phyloP scores from a whole-genome alignment of 2,113 vertebrate species.

The Seriola dumerili region DNA sequence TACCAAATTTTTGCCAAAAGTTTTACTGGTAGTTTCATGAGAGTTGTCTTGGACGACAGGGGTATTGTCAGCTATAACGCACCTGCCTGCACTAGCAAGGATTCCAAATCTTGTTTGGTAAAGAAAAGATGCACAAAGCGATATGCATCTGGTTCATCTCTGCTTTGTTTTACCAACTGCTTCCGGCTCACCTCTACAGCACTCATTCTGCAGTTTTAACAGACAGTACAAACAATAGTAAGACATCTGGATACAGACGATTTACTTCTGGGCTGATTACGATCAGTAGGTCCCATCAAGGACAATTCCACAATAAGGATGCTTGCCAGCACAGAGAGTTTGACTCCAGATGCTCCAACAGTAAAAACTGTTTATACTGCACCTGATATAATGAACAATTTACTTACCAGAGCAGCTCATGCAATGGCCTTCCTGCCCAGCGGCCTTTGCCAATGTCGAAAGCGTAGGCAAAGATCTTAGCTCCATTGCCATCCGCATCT shows the following conservation, averaged over 20 bases:
- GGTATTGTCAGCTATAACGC: not conserved
- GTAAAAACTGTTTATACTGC: not conserved
- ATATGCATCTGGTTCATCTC: not conserved
- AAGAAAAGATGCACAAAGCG: not conserved
- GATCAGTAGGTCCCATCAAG: not conserved
- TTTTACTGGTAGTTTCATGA: not conserved
- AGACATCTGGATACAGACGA: not conserved
- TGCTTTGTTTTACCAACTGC: not conserved
- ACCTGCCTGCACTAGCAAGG: not conserved
- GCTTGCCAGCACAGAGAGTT: not conserved
- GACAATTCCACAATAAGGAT: not conserved
- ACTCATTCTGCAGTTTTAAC: not conserved
- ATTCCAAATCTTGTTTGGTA: not conserved
- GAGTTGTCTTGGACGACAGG: not conserved
- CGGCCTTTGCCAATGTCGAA: slow-evolving; percentile 97
- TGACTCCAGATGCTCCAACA: not conserved
- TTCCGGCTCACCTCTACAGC: not conserved
- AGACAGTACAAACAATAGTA: not conserved
- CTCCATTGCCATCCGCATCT: slow-evolving; percentile 97
- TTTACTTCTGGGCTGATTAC: not conserved
- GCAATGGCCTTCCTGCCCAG: slow-evolving; percentile 93
- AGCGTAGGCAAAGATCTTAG: slow-evolving; percentile 98
- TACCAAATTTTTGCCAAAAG: not conserved
- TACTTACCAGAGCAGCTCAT: slow-evolving; percentile 96
- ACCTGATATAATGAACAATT: not conserved